Evolutionary conservation across 2,797 vertebrate species (phyloP), one percentile per base, ranked within the genome.

Genomic region (Poeciliopsis turneri): DNA sequence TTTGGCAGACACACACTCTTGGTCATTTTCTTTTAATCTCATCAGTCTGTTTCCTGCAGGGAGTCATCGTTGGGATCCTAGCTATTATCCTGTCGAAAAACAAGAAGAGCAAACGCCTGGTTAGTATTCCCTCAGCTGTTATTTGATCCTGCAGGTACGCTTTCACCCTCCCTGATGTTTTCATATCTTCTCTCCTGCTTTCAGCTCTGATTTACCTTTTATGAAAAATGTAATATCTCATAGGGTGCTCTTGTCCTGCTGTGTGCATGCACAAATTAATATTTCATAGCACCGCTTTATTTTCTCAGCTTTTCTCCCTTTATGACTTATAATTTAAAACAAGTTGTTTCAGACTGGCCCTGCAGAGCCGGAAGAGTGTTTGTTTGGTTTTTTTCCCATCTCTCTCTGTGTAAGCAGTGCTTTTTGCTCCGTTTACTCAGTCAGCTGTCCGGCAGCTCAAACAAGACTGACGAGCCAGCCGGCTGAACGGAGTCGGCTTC

Each of bases 51-150:
- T 89, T 33, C 89, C 87, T 77, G 13, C 90, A 96, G 96, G 95
- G 94, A 49, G 85, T 94, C 10, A 15, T 95, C 1, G 89, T 92
- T 28, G 96, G 95, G 20, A 91, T 96, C 81, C 83, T 95, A 72
- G 90, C 93, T 39, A 94, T 96, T 8, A 33, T 96, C 70, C 77
- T 95, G 78, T 95, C 95, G 12, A 96, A 95, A 85, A 95, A 95
- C 87, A 94, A 89, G 86, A 94, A 76, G 81, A 94, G 83, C 16
- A 88, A 66, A 89, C 23, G 76, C 4, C 88, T 96, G 95, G 95
- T 96, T 78, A 84, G 96, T 94, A 72, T 82, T n/a, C 2, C 18
- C 46, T 30, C 2, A 59, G 7, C 57, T 64, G 49, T 64, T 20
- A 16, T 74, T 59, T 66, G 28, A 61, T 20, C 15, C 18, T 9